phyloP scores from a whole-genome alignment of 2,113 vertebrate genomes.

The Bubo bubo region DNA sequence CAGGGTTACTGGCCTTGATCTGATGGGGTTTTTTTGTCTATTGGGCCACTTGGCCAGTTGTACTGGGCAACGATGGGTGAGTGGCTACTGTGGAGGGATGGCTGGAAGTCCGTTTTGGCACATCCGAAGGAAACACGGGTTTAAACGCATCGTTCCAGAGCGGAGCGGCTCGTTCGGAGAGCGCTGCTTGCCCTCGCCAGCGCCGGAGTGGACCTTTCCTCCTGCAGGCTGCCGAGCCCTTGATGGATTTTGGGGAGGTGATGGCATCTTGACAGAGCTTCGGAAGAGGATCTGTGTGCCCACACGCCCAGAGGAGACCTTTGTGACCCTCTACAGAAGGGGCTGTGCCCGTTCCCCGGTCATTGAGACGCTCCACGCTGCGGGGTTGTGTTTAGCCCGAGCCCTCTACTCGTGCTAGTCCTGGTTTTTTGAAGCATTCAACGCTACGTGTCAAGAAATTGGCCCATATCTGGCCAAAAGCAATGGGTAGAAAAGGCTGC shows the following conservation, averaged over 20 bases:
- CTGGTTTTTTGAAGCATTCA: not conserved
- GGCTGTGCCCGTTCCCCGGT: not conserved
- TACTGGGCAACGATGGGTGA: fast-evolving
- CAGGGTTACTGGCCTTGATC: not conserved
- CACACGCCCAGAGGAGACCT: not conserved
- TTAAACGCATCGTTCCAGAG: not conserved
- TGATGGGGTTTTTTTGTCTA: not conserved
- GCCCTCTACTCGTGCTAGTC: not conserved
- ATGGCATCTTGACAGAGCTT: not conserved
- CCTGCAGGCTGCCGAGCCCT: not conserved
- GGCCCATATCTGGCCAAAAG: not conserved
- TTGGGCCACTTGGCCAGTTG: not conserved
- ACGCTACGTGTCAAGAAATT: fast-evolving
- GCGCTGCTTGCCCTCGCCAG: not conserved
- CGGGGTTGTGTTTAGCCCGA: not conserved
- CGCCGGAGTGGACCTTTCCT: not conserved
- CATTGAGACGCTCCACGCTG: not conserved
- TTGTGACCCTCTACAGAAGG: not conserved
- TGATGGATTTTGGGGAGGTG: not conserved
- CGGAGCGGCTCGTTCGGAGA: not conserved
- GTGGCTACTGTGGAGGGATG: not conserved
- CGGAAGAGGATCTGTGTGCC: not conserved
- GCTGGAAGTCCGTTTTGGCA: not conserved
- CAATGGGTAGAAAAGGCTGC: not conserved
- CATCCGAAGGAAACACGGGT: not conserved